phyloP scores from a whole-genome alignment of 2,888 invertebrate species.

The Xestia sexstrigata region DNA sequence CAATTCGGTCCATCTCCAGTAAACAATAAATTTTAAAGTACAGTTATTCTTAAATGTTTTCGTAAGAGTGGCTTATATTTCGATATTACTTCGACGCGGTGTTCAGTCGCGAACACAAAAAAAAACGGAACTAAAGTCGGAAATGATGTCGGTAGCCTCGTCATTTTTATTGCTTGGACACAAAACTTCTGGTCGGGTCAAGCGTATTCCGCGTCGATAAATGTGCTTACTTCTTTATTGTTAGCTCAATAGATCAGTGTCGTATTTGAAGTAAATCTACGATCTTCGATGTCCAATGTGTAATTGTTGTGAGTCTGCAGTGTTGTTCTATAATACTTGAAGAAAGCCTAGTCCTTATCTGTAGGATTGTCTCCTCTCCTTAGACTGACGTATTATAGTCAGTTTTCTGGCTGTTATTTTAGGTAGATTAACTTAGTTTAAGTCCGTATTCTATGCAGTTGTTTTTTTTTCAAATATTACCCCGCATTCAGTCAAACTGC shows the following conservation, averaged over 20 bases:
- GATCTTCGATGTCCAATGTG: slow-evolving; percentile 21
- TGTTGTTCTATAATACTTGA: slow-evolving; percentile 6
- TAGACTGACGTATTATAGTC: slow-evolving; percentile 53
- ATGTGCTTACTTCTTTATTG: not conserved
- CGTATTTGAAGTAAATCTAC: slow-evolving; percentile 25
- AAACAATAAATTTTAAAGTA: slow-evolving; percentile 4
- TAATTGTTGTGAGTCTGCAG: slow-evolving; percentile 34
- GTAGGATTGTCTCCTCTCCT: slow-evolving; percentile 33
- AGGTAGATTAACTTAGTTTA: slow-evolving; percentile 45
- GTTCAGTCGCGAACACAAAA: not conserved
- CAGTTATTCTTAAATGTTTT: slow-evolving; percentile 27
- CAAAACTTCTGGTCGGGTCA: not conserved
- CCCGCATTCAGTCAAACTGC: slow-evolving; percentile 31
- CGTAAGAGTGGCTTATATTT: not conserved
- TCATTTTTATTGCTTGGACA: not conserved
- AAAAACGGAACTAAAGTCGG: too few species aligned
- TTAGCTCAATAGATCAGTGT: slow-evolving; percentile 38
- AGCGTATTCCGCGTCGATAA: not conserved
- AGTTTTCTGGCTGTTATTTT: slow-evolving; percentile 53
- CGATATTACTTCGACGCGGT: not conserved
- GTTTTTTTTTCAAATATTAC: slow-evolving; percentile 3
- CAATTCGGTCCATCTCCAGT: not conserved
- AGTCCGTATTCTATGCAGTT: slow-evolving; percentile 32
- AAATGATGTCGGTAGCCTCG: too few species aligned
- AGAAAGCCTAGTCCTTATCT: slow-evolving; percentile 35